Evolutionary conservation across 2,113 vertebrate genomes (phyloP), one percentile per base, ranked within the genome.

Genomic region (Entelurus aequoreus): DNA sequence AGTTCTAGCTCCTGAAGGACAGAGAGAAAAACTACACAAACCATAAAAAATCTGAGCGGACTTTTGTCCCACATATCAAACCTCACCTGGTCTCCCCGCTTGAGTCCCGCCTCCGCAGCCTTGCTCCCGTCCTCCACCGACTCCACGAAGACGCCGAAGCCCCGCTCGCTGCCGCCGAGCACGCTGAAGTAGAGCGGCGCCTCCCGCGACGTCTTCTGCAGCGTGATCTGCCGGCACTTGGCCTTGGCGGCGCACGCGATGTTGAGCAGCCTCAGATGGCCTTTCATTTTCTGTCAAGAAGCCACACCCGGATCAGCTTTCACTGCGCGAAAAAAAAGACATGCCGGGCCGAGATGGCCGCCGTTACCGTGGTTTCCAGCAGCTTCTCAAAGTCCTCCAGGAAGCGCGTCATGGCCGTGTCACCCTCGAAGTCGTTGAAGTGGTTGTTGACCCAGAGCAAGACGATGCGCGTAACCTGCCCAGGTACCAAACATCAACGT

Each of bases 371-470:
- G 15, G 84, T 81, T 89, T 98, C 96, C 66, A 99, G 91, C 67
- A 90, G 87, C 83, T 90, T 98, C 76, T 98, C 96, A 84, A 99
- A 98, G 49, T 97, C 94, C 69, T 99, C 96, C 71, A 99, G 83
- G 87, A 99, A 98, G 54, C 77, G 90, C 6, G 94, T 97, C 95
- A 99, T 97, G 51, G 93, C 93, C 16, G 90, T 90, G 83, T 98
- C 92, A 15, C 94, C 94, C 89, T 99, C 96, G 80, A 99, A 99
- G 88, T 99, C 96, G 79, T 96, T 99, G 77, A 99, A 99, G 78
- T 99, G 96, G 84, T 99, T 99, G 85, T 98, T 98, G 74, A 99
- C 96, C 96, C 96, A 99, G 69, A 99, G 85, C 48, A 98, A 85
- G 47, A 99, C 94, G 58, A 98, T 95, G 72, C 96, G 90, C 0